Conservation (phyloP, 2,797 vertebrate genomes). For the Hipposideros larvatus region DNA sequence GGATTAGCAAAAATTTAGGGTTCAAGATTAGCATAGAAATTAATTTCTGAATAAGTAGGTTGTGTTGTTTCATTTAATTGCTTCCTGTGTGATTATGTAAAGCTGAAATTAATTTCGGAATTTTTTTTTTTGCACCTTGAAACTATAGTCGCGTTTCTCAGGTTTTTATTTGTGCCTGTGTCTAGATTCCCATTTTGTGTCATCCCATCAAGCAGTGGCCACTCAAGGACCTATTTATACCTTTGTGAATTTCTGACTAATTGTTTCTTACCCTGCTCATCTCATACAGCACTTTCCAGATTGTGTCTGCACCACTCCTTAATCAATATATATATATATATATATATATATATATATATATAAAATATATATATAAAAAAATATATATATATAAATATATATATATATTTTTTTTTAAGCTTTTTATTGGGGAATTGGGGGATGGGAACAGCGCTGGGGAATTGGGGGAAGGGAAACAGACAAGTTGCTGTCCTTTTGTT, state of each 20-base stretch:
- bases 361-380: no score
- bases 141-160: slow-evolving; percentile 42
- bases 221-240: slow-evolving; percentile 62
- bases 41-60: slow-evolving; percentile 78
- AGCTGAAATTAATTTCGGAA: slow-evolving; percentile 78
- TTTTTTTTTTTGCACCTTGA: slow-evolving; percentile 57
- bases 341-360: no score
- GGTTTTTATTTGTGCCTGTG: slow-evolving; percentile 39
- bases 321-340: not conserved
- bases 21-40: slow-evolving; percentile 83
- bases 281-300: slow-evolving; percentile 40
- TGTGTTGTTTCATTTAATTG: slow-evolving; percentile 78
- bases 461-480: no score
- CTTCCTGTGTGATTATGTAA: slow-evolving; percentile 76
- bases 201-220: not conserved
- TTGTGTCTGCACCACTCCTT: slow-evolving; percentile 65
- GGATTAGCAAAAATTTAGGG: slow-evolving; percentile 76
- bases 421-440: no score
- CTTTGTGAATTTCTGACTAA: slow-evolving; percentile 52
- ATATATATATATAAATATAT: no score
- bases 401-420: no score
- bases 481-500: no score
- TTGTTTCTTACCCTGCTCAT: slow-evolving; percentile 68
- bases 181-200: slow-evolving; percentile 51
- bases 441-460: no score